Evolutionary conservation across 2,888 invertebrate genomes (phyloP).

Genomic region (Patella caerulea): DNA sequence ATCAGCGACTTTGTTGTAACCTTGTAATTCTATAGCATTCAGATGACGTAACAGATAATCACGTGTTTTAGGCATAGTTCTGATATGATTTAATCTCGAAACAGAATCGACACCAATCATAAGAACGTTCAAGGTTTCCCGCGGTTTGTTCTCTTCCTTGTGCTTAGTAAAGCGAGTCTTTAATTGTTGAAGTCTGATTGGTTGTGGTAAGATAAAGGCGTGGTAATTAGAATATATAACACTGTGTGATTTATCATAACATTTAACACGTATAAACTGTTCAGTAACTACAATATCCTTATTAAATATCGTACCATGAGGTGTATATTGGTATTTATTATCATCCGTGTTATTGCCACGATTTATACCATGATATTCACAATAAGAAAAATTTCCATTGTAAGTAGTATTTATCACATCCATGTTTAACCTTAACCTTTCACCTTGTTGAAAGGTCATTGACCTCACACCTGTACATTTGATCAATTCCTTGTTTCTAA

Average conservation of each 20-base stretch:
- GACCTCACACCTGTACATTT: too few relatives aligned
- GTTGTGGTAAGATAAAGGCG: too few relatives aligned
- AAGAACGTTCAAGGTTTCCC: neutral
- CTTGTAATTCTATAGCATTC: conserved; percentile 83
- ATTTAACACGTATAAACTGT: too few relatives aligned
- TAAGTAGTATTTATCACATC: conserved; percentile 42
- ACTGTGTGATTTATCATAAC: too few relatives aligned
- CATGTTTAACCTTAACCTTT: conserved; percentile 46
- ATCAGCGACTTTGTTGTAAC: conserved; percentile 93
- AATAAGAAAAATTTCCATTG: conserved; percentile 51
- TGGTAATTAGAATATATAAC: too few relatives aligned
- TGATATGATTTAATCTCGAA: conserved; percentile 86
- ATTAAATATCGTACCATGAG: conserved; percentile 19
- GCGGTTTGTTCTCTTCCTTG: conserved; percentile 28
- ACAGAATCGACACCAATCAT: conserved; percentile 83
- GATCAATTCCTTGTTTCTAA: too few relatives aligned
- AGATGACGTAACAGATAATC: conserved; percentile 77
- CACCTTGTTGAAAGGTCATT: conserved; percentile 40
- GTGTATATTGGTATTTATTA: conserved; percentile 31
- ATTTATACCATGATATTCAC: conserved; percentile 57
- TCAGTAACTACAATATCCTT: too few relatives aligned
- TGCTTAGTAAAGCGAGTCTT: too few relatives aligned
- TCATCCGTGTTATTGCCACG: conserved; percentile 42
- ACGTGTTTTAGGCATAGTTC: conserved; percentile 82
- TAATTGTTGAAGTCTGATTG: too few relatives aligned